A percentile compares a stretch with the other conserved stretches of the same genome.
phyloP scores from a whole-genome alignment of 2,888 invertebrate genomes.

The Galerucella calmariensis region DNA sequence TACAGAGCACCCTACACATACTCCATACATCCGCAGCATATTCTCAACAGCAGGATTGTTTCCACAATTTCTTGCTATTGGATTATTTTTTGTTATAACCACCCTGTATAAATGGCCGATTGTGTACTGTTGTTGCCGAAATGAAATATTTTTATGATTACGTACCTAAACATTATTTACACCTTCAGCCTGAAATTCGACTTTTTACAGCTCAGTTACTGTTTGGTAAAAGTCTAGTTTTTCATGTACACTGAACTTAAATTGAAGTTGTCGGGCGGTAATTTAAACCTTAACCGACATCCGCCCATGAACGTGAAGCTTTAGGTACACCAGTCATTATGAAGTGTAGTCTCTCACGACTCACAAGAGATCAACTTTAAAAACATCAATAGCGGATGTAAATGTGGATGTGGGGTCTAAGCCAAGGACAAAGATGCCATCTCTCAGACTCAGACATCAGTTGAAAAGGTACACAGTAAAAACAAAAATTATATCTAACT shows the following conservation, averaged over 20 bases:
- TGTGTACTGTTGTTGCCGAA: background rate
- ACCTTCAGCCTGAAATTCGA: conserved; percentile 5
- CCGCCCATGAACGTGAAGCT: conserved; percentile 18
- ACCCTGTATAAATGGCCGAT: background rate
- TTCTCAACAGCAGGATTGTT: background rate
- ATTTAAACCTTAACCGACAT: conserved; percentile 18
- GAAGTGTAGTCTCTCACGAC: conserved; percentile 13
- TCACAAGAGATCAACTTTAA: conserved; percentile 13
- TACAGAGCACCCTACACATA: too few species aligned
- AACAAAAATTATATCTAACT: background rate
- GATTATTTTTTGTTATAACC: too few species aligned
- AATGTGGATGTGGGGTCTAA: conserved; percentile 18
- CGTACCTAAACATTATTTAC: conserved; percentile 1
- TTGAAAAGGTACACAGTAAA: conserved; percentile 15
- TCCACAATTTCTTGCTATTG: background rate
- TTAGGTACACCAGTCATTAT: conserved; percentile 12
- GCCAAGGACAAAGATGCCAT: conserved; percentile 13
- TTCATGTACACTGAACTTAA: conserved; percentile 6
- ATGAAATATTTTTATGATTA: background rate
- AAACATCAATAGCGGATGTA: conserved; percentile 15
- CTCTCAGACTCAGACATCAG: conserved; percentile 12
- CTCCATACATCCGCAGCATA: too few species aligned
- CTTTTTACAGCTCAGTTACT: conserved; percentile 5
- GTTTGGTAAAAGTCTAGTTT: conserved; percentile 7
- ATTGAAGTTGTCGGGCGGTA: conserved; percentile 5